Conservation (phyloP, 2,888 invertebrate species). For the Lucinisca nassula region DNA sequence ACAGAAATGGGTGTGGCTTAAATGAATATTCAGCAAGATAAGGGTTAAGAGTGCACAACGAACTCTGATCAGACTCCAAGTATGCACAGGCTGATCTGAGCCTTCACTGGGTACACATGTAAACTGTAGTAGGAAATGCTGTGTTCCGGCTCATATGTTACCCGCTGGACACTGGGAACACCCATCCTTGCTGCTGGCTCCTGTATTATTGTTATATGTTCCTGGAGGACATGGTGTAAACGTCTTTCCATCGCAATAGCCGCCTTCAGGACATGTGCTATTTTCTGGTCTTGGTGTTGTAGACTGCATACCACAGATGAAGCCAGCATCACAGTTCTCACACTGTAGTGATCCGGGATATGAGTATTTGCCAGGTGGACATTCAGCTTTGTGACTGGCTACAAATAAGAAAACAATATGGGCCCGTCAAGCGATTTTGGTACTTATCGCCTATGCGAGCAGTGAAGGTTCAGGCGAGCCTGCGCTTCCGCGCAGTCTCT, state of each 20-base stretch:
- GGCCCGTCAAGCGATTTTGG: no score
- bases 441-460: no score
- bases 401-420: constrained; percentile 35
- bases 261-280: constrained; percentile 81
- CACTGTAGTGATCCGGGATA: constrained; percentile 77
- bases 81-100: no score
- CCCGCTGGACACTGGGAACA: constrained; percentile 84
- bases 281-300: constrained; percentile 78
- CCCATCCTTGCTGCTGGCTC: constrained; percentile 70
- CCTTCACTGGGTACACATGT: no score
- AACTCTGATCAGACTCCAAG: no score
- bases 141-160: no score
- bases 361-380: constrained; percentile 84
- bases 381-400: constrained; percentile 82
- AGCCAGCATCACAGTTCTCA: constrained; percentile 81
- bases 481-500: no score
- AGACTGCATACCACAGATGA: constrained; percentile 81
- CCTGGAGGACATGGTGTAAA: constrained; percentile 82
- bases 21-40: no score
- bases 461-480: no score
- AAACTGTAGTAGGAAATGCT: no score
- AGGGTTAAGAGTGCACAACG: no score
- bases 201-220: constrained; percentile 83
- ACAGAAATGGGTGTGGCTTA: no score
- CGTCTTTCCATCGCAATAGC: constrained; percentile 85